These are phyloP conservation scores for Rhopilema esculentum DNA, from an alignment of 30 jellyfish, hydroid and myxozoan species.

Conservation along the genomic window DNA sequence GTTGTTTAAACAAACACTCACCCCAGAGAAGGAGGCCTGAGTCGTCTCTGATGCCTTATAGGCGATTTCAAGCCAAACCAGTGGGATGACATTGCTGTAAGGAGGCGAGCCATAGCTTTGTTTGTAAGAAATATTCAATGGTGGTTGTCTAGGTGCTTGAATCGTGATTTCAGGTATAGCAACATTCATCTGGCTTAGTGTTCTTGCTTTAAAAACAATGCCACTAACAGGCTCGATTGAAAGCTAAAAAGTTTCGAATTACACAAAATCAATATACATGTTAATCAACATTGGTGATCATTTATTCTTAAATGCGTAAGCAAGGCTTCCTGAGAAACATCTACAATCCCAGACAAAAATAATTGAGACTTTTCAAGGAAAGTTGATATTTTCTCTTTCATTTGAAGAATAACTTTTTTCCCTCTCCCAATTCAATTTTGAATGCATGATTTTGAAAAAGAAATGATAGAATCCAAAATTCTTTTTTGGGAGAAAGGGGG, in stretches of 20 bases:
- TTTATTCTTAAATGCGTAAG: too few species aligned
- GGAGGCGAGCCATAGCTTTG: slow-evolving; percentile 2
- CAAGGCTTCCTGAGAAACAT: too few species aligned
- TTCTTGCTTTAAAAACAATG: neutral
- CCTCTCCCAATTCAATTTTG: too few species aligned
- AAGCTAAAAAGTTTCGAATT: slow-evolving; percentile 16
- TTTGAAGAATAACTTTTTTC: too few species aligned
- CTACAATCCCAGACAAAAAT: too few species aligned
- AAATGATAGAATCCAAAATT: too few species aligned
- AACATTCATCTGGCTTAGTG: slow-evolving; percentile 42
- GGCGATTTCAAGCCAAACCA: slow-evolving; percentile 41
- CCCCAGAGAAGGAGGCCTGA: slow-evolving; percentile 4
- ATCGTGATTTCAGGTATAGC: slow-evolving; percentile 45
- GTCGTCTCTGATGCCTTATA: slow-evolving; percentile 19
- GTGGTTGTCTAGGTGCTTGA: slow-evolving; percentile 51
- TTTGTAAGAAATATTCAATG: slow-evolving; percentile 60
- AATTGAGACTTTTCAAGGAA: too few species aligned
- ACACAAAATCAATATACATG: too few species aligned
- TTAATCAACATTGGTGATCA: too few species aligned
- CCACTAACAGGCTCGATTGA: slow-evolving; percentile 74
- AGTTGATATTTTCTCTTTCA: too few species aligned
- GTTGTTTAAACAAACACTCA: neutral
- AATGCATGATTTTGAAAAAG: too few species aligned
- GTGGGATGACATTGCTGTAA: slow-evolving; percentile 45
- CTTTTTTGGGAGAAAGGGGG: too few species aligned